A percentile compares a stretch with the other conserved stretches of the same genome.
Evolutionary conservation across 2,797 vertebrate species (phyloP).

Genomic region (Cynodonichthys magdalenae): DNA sequence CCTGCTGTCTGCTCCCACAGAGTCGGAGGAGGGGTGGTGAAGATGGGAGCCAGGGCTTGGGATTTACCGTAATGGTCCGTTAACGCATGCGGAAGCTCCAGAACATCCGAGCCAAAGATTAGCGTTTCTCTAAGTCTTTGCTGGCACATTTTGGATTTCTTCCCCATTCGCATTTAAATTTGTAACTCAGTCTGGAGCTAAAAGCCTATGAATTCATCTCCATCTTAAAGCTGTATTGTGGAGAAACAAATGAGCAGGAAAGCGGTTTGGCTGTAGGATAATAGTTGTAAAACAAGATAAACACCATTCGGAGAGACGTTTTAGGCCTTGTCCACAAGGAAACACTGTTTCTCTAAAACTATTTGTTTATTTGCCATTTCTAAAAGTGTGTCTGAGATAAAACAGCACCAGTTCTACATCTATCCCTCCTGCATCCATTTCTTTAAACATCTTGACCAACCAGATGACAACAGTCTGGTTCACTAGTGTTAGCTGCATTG

Average conservation of each 20-base stretch:
- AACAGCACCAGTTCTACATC: no score
- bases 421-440: no score
- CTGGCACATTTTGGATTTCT: slow-evolving; percentile 45
- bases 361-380: no score
- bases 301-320: slow-evolving; percentile 16
- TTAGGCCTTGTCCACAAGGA: no score
- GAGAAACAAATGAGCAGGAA: slow-evolving; percentile 45
- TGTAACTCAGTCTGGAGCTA: slow-evolving; percentile 29
- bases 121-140: slow-evolving; percentile 46
- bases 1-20: slow-evolving; percentile 45
- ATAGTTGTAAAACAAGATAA: slow-evolving; percentile 31
- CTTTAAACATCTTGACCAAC: no score
- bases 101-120: slow-evolving; percentile 48
- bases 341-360: no score
- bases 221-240: slow-evolving; percentile 47
- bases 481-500: no score
- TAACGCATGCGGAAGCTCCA: slow-evolving; percentile 61
- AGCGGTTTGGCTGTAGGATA: slow-evolving; percentile 42
- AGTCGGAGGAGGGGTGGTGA: slow-evolving; percentile 4
- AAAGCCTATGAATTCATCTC: slow-evolving; percentile 54
- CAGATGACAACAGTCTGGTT: no score
- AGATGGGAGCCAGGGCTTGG: background rate
- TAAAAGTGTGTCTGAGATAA: no score
- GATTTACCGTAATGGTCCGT: slow-evolving; percentile 43
- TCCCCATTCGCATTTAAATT: slow-evolving; percentile 51